Evolutionary conservation across 1,140 invertebrate species (phyloP).

Genomic region (Pseudomyrmex cubaensis): DNA sequence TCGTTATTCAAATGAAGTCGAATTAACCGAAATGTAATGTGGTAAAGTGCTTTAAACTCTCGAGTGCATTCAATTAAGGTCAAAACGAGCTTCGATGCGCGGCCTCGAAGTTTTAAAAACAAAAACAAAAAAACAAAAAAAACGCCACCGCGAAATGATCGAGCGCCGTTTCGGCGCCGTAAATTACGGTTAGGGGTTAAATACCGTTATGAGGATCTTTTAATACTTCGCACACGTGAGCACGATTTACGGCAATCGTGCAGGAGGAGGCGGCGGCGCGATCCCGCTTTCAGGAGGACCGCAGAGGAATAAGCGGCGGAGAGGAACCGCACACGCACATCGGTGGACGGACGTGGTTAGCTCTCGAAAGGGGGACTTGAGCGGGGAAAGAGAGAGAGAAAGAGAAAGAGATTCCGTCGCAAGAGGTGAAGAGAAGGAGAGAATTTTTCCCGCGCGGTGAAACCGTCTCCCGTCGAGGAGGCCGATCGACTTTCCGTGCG

Average conservation of each 20-base stretch:
- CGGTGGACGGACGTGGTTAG: neutral
- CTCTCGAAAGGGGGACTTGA: conserved; percentile 62
- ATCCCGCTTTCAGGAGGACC: conserved; percentile 45
- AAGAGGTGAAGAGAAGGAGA: conserved; percentile 1
- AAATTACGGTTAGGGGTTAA: conserved; percentile 57
- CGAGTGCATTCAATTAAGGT: conserved; percentile 40
- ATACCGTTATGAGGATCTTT: conserved; percentile 50
- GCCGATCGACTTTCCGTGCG: conserved; percentile 71
- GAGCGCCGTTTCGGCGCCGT: conserved; percentile 40
- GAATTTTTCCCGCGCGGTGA: conserved; percentile 69
- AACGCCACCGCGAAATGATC: conserved; percentile 28
- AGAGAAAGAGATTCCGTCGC: neutral
- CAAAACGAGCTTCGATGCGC: neutral
- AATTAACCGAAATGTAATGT: conserved; percentile 14
- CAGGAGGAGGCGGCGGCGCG: neutral
- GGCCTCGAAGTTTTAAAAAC: neutral
- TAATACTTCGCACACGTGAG: conserved; percentile 36
- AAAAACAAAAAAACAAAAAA: conserved; percentile 6
- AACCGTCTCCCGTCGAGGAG: conserved; percentile 59
- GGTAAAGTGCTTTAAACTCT: conserved; percentile 6
- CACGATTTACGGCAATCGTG: conserved; percentile 28
- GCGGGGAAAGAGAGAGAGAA: conserved; percentile 3
- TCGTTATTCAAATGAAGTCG: neutral
- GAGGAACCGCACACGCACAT: neutral
- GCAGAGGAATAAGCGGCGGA: neutral